Percentiles rank a stretch among this genome's conserved stretches.
Conservation (phyloP, 2,797 vertebrate genomes). For the Lagorchestes hirsutus region DNA sequence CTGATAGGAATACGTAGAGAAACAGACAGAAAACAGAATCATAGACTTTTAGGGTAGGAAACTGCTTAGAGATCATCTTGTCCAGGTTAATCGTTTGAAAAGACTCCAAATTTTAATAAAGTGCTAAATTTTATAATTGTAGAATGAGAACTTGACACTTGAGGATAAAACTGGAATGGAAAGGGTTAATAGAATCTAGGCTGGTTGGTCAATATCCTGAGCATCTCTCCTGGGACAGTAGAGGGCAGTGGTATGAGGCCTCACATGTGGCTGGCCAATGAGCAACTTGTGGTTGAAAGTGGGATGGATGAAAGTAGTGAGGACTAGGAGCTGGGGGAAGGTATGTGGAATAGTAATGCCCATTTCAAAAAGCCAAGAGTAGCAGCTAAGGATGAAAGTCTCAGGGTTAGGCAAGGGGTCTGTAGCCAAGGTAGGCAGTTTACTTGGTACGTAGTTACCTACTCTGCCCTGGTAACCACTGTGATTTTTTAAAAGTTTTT, state of each 20-base stretch:
- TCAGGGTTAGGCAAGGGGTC: neutral
- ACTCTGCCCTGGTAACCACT: neutral
- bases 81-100: neutral
- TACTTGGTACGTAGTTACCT: neutral
- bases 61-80: neutral
- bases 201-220: neutral
- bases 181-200: neutral
- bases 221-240: neutral
- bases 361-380: neutral
- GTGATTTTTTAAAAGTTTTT: neutral
- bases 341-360: neutral
- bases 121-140: neutral
- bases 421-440: neutral
- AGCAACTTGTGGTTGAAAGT: neutral
- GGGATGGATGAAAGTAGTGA: neutral
- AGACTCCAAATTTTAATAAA: neutral
- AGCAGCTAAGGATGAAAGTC: neutral
- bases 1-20: constrained; percentile 58
- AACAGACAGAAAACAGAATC: neutral
- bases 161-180: neutral
- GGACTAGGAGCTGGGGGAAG: neutral
- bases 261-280: neutral
- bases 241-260: neutral
- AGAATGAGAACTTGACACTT: neutral
- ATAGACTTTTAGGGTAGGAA: neutral